Evolutionary conservation across 2,113 vertebrate genomes (phyloP).

Genomic region (Heloderma charlesbogerti): DNA sequence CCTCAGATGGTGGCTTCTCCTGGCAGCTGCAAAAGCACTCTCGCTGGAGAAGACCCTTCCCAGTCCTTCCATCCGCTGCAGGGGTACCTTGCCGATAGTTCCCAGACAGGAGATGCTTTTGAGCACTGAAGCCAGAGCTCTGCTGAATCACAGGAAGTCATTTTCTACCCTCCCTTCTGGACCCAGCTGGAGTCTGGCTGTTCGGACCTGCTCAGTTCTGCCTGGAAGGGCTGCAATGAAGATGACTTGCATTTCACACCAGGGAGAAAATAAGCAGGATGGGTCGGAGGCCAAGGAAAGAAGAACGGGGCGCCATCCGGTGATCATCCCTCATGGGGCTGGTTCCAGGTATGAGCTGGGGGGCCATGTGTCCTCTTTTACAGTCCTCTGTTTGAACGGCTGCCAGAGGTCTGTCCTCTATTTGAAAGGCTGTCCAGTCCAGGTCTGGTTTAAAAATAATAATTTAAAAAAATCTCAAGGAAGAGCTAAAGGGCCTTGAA

Average conservation of each 20-base stretch:
- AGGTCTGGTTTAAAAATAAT: too few relatives aligned
- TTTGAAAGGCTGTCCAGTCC: too few relatives aligned
- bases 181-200: not conserved
- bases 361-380: too few relatives aligned
- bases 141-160: conserved; percentile 52
- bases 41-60: not conserved
- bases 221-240: not conserved
- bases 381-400: too few relatives aligned
- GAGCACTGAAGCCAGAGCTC: conserved; percentile 58
- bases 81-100: not conserved
- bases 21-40: not conserved
- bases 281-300: not conserved
- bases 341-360: not conserved
- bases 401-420: too few relatives aligned
- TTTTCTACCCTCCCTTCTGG: conserved; percentile 44
- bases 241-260: conserved; percentile 17
- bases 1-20: conserved; percentile 32
- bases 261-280: conserved; percentile 6
- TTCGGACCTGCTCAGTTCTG: not conserved
- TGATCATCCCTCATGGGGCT: not conserved
- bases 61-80: too few relatives aligned
- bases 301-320: not conserved
- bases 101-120: conserved; percentile 36
- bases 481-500: too few relatives aligned
- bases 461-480: too few relatives aligned